phyloP scores from a whole-genome alignment of 2,113 vertebrate genomes.

The Hippoglossus stenolepis region DNA sequence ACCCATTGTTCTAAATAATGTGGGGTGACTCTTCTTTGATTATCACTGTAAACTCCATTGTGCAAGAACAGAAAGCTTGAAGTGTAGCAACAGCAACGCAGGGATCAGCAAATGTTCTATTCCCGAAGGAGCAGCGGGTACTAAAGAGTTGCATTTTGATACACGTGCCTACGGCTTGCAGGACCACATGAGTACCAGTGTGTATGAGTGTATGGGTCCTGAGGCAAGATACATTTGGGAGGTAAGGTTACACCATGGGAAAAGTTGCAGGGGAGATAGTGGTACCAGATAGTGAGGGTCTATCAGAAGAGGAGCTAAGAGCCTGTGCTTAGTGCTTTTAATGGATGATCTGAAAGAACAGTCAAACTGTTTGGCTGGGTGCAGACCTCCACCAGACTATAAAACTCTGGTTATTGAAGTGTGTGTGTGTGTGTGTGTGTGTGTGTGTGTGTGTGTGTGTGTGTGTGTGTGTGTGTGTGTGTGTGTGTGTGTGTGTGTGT shows the following conservation, averaged over 20 bases:
- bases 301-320: conserved; percentile 65
- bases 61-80: background rate
- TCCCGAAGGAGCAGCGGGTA: background rate
- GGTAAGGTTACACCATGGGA: conserved; percentile 75
- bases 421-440: conserved; percentile 15
- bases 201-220: background rate
- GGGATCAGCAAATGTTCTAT: background rate
- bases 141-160: background rate
- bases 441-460: conserved; percentile 40
- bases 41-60: background rate
- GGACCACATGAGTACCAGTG: background rate
- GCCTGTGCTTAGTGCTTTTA: conserved; percentile 74
- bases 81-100: background rate
- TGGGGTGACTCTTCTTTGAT: background rate
- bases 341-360: conserved; percentile 74
- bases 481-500: conserved; percentile 43
- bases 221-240: conserved; percentile 26
- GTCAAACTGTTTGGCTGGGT: conserved; percentile 88
- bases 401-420: conserved; percentile 62
- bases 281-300: conserved; percentile 68
- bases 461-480: conserved; percentile 18
- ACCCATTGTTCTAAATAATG: too few species aligned
- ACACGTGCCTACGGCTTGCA: background rate
- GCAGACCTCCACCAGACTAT: conserved; percentile 75
- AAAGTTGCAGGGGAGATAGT: conserved; percentile 61